These are phyloP conservation scores for Drosophila funebris DNA, from an alignment of 1,140 invertebrate genomes.

Conservation along the genomic window DNA sequence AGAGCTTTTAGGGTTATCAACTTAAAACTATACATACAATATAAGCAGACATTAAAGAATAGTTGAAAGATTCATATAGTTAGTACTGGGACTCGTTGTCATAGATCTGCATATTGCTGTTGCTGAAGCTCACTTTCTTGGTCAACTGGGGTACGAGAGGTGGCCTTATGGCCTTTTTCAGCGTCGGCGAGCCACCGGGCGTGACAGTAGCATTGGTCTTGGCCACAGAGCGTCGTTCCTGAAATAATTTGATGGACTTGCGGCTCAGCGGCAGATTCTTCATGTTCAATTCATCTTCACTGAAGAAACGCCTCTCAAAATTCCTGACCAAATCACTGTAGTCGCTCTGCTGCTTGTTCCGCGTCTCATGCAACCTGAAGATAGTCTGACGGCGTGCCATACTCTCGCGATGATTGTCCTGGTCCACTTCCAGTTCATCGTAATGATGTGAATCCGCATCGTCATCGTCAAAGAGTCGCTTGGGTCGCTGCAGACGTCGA, in stretches of 20 bases:
- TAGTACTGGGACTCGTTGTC: slow-evolving; percentile 45
- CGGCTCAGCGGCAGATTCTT: slow-evolving; percentile 71
- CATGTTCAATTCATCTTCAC: slow-evolving; percentile 74
- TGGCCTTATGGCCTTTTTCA: slow-evolving; percentile 48
- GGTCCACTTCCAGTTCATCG: slow-evolving; percentile 36
- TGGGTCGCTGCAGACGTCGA: slow-evolving; percentile 85
- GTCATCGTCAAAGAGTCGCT: slow-evolving; percentile 82
- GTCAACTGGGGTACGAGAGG: slow-evolving; percentile 9
- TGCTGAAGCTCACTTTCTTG: slow-evolving; percentile 58
- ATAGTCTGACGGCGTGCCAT: slow-evolving; percentile 70
- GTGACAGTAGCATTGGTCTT: slow-evolving; percentile 64
- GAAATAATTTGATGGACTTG: slow-evolving; percentile 72
- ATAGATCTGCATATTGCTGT: slow-evolving; percentile 43
- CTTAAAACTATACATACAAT: slow-evolving; percentile 12
- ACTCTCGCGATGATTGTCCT: slow-evolving; percentile 56
- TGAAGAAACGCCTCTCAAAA: slow-evolving; percentile 73
- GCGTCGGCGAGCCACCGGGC: slow-evolving; percentile 54
- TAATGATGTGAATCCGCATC: slow-evolving; percentile 76
- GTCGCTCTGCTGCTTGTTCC: slow-evolving; percentile 63
- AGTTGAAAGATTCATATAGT: neutral
- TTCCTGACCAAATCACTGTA: slow-evolving; percentile 77
- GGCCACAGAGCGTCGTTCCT: slow-evolving; percentile 61
- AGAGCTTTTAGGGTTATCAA: slow-evolving; percentile 24
- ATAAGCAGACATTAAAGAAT: neutral
- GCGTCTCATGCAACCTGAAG: slow-evolving; percentile 61